These are phyloP conservation scores for Lagorchestes hirsutus DNA, from an alignment of 2,797 vertebrate species.

Conservation along the genomic window DNA sequence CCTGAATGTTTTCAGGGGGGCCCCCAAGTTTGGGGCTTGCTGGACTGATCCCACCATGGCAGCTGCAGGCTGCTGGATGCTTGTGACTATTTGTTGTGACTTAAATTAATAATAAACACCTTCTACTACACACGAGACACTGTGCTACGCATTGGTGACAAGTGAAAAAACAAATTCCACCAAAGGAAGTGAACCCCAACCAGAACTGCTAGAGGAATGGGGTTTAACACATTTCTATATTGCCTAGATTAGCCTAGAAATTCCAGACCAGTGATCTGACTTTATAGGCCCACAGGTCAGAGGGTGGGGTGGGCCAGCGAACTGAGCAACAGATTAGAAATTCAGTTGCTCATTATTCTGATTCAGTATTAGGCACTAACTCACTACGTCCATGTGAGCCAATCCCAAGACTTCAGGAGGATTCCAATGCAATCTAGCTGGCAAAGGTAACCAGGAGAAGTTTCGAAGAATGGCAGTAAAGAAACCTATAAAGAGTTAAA, in stretches of 20 bases:
- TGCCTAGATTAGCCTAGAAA: not conserved
- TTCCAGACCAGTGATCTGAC: not conserved
- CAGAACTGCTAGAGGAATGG: not conserved
- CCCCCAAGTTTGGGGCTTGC: not conserved
- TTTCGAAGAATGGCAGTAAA: not conserved
- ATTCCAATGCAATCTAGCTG: conserved; percentile 6
- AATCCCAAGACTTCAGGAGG: conserved; percentile 1
- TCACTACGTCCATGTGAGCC: conserved; percentile 22
- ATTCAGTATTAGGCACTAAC: conserved; percentile 19
- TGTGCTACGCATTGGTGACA: not conserved
- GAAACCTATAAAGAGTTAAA: not conserved
- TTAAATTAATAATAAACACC: not conserved
- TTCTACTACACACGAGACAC: not conserved
- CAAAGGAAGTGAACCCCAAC: not conserved
- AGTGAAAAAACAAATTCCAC: not conserved
- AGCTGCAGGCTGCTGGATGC: not conserved
- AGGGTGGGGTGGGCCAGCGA: conserved; percentile 20
- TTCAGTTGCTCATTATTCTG: conserved; percentile 59
- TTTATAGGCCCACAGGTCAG: conserved; percentile 49
- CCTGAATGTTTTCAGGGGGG: not conserved
- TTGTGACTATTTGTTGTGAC: not conserved
- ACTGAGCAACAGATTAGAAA: conserved; percentile 29
- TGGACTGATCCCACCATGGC: not conserved
- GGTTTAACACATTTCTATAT: not conserved
- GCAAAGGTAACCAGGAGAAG: not conserved